These are phyloP conservation scores for Mnemiopsis leidyi DNA, from an alignment of 37 sponge, comb jelly and placozoan species.

Conservation along the genomic window DNA sequence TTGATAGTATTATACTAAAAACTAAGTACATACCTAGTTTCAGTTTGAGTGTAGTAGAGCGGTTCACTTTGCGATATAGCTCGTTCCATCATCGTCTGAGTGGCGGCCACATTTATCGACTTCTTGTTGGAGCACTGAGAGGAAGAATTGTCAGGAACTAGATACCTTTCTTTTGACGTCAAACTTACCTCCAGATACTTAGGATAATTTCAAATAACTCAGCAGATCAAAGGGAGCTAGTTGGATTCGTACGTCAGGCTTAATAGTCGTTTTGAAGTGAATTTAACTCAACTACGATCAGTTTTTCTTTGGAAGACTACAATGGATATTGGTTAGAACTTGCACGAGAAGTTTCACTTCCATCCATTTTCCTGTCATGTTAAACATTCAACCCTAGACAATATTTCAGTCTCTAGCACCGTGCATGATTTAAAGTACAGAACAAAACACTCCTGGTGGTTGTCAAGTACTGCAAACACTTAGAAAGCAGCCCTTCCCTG, in stretches of 20 bases:
- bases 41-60: slow-evolving; percentile 39
- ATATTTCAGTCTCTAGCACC: not conserved
- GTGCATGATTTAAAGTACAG: not conserved
- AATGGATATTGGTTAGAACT: too few species aligned
- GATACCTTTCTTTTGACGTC: too few species aligned
- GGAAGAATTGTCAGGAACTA: not conserved
- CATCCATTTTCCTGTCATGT: not conserved
- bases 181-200: too few species aligned
- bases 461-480: not conserved
- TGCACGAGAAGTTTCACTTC: not conserved
- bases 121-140: slow-evolving; percentile 47
- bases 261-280: too few species aligned
- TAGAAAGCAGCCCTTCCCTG: not conserved
- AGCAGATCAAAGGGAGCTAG: too few species aligned
- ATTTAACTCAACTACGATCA: too few species aligned
- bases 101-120: slow-evolving; percentile 27
- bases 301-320: too few species aligned
- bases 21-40: slow-evolving; percentile 37
- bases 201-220: too few species aligned
- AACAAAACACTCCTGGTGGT: not conserved
- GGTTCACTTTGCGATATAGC: slow-evolving; percentile 15
- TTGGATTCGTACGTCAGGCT: too few species aligned
- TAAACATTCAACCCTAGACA: not conserved
- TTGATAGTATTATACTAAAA: too few species aligned
- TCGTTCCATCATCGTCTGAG: slow-evolving; percentile 48